These are phyloP conservation scores for Psittacara wagleri DNA, from an alignment of 2,113 vertebrate genomes.

Conservation along the genomic window DNA sequence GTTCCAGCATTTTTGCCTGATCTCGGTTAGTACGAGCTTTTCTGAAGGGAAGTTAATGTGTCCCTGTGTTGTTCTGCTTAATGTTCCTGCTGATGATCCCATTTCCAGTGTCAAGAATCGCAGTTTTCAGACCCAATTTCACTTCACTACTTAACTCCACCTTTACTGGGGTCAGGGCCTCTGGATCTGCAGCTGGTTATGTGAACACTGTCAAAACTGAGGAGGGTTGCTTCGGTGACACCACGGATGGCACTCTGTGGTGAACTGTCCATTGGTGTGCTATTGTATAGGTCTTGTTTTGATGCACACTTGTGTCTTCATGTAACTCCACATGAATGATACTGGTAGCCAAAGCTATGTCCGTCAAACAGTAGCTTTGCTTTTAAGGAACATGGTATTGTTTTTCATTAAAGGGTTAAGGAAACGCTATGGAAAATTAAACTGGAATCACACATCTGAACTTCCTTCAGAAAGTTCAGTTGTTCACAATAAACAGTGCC, in stretches of 20 bases:
- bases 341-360: not conserved
- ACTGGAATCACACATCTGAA: accelerated
- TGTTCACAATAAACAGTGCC: not conserved
- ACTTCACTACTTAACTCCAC: not conserved
- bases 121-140: not conserved
- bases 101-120: accelerated
- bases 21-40: not conserved
- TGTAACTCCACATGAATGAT: accelerated
- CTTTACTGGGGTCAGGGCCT: not conserved
- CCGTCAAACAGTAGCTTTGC: not conserved
- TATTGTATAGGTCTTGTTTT: not conserved
- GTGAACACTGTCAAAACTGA: not conserved
- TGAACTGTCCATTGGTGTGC: not conserved
- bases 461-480: not conserved
- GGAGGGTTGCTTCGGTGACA: not conserved
- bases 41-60: accelerated
- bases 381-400: not conserved
- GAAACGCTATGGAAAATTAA: not conserved
- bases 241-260: not conserved
- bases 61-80: not conserved
- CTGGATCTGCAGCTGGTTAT: not conserved
- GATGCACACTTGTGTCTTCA: accelerated
- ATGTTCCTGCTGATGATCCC: accelerated
- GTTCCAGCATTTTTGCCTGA: not conserved
- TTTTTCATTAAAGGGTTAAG: not conserved